phyloP scores from a whole-genome alignment of 2,113 vertebrate genomes.

The Catagonus wagneri region DNA sequence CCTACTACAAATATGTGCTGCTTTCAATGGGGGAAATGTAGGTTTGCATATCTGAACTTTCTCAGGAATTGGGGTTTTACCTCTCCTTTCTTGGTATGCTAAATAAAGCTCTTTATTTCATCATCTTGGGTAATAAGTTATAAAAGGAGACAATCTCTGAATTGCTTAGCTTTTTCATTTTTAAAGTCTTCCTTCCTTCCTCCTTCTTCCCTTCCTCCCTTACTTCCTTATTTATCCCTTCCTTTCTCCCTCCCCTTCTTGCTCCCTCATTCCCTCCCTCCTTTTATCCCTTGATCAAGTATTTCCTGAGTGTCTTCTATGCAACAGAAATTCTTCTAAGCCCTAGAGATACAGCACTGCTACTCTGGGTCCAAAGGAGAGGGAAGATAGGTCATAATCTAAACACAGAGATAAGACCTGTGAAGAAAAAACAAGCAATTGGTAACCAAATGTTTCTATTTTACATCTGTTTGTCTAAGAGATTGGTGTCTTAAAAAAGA shows the following conservation, averaged over 20 bases:
- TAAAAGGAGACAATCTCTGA: neutral
- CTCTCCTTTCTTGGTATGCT: neutral
- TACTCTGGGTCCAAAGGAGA: neutral
- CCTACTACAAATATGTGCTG: neutral
- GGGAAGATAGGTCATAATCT: neutral
- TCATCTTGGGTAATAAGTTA: neutral
- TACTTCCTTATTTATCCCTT: neutral
- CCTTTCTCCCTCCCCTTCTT: neutral
- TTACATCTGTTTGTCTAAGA: neutral
- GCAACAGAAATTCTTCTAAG: neutral
- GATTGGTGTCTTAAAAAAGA: neutral
- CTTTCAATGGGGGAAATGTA: neutral
- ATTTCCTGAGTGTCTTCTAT: neutral
- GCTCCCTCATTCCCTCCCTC: too few species aligned
- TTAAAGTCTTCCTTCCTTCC: neutral
- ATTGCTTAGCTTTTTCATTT: neutral
- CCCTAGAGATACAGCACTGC: neutral
- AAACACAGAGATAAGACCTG: neutral
- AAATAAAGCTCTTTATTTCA: constrained; percentile 31
- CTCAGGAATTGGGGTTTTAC: neutral
- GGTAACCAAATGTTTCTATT: neutral
- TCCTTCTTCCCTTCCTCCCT: neutral
- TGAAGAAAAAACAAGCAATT: neutral
- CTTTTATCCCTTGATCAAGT: neutral
- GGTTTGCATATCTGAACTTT: neutral